These are phyloP conservation scores for Ophioninae sp. DNA, from an alignment of 2,888 invertebrate species.

Conservation along the genomic window DNA sequence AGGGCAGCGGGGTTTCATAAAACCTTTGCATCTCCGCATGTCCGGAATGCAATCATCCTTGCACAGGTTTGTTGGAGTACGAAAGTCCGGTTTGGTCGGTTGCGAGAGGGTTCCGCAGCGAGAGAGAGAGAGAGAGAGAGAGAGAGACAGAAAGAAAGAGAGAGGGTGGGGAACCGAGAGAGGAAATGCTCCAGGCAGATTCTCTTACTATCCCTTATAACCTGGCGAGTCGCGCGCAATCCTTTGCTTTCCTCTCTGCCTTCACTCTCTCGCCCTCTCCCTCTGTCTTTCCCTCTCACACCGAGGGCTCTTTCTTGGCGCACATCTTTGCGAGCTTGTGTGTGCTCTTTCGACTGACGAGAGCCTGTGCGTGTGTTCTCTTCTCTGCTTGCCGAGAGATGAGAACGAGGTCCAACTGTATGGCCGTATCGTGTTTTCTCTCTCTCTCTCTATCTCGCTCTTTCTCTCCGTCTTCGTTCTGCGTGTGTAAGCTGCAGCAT, in stretches of 20 bases:
- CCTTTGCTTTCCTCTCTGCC: constrained; percentile 52
- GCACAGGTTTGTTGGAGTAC: constrained; percentile 67
- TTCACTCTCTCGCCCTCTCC: constrained; percentile 44
- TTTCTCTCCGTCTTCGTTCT: not conserved
- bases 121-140: constrained; percentile 29
- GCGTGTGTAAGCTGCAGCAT: constrained; percentile 27
- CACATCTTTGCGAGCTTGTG: constrained; percentile 29
- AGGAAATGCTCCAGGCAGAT: constrained; percentile 61
- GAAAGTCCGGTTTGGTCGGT: constrained; percentile 69
- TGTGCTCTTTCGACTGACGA: constrained; percentile 8
- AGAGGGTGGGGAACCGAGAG: constrained; percentile 47
- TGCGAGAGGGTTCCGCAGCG: constrained; percentile 52
- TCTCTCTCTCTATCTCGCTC: not conserved
- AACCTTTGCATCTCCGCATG: constrained; percentile 66
- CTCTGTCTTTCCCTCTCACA: constrained; percentile 29
- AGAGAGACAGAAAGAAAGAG: constrained; percentile 38
- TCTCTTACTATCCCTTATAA: constrained; percentile 61
- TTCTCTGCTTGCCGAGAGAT: constrained; percentile 38
- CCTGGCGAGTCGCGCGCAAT: constrained; percentile 59
- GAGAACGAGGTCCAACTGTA: constrained; percentile 44
- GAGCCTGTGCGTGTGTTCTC: constrained; percentile 10
- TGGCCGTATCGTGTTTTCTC: constrained; percentile 34
- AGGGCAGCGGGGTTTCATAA: constrained; percentile 58
- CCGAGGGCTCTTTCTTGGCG: constrained; percentile 31
- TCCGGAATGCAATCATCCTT: constrained; percentile 68